A percentile compares a stretch with the other conserved stretches of the same genome.
phyloP scores from a whole-genome alignment of 2,888 invertebrate genomes.

The Papilio protenor region DNA sequence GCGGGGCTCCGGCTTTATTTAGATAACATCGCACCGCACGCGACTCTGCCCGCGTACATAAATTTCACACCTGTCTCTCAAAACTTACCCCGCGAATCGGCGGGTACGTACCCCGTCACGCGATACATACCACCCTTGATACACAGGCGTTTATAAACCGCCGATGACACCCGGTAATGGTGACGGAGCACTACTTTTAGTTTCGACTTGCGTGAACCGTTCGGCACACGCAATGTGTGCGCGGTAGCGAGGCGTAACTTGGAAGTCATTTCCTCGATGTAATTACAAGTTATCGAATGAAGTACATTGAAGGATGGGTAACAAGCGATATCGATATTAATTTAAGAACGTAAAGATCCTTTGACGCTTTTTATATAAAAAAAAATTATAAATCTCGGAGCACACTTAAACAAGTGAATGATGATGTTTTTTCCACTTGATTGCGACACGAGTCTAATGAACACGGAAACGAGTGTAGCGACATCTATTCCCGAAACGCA shows the following conservation, averaged over 20 bases:
- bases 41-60: conserved; percentile 28
- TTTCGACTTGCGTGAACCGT: conserved; percentile 11
- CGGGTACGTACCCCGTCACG: conserved; percentile 16
- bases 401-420: conserved; percentile 17
- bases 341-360: background rate
- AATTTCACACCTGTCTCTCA: conserved; percentile 41
- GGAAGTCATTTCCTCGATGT: conserved; percentile 36
- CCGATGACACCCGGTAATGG: conserved; percentile 33
- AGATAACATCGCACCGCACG: conserved; percentile 22
- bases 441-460: conserved; percentile 42
- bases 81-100: conserved; percentile 11
- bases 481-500: conserved; percentile 71
- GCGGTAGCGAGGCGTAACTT: conserved; percentile 23
- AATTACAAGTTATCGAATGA: conserved; percentile 28
- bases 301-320: background rate
- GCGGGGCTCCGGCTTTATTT: conserved; percentile 13
- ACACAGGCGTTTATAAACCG: conserved; percentile 5
- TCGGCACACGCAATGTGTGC: conserved; percentile 31
- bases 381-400: background rate
- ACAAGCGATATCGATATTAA: background rate
- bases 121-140: conserved; percentile 29
- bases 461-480: conserved; percentile 74
- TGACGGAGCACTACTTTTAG: conserved; percentile 30
- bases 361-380: background rate
- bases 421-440: conserved; percentile 26